phyloP scores from a whole-genome alignment of 2,888 invertebrate genomes.

The Autographa gamma region DNA sequence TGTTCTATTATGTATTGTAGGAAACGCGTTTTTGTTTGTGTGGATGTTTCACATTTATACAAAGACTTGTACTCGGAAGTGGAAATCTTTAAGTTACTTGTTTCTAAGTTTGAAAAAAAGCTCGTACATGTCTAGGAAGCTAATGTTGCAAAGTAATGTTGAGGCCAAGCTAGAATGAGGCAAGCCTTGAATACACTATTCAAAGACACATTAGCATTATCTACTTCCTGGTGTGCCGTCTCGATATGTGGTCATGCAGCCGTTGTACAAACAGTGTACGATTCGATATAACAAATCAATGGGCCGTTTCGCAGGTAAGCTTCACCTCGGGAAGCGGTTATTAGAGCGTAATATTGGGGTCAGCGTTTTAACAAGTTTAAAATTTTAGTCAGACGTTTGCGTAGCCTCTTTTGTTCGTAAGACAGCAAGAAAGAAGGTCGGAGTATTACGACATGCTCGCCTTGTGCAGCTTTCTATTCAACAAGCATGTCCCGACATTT shows the following conservation, averaged over 20 bases:
- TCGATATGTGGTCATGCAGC: slow-evolving; percentile 74
- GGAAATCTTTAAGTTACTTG: slow-evolving; percentile 35
- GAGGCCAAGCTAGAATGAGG: slow-evolving; percentile 82
- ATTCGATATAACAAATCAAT: slow-evolving; percentile 70
- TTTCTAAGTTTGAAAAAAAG: slow-evolving; percentile 58
- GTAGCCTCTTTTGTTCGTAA: slow-evolving; percentile 84
- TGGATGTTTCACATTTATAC: slow-evolving; percentile 13
- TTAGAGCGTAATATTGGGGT: slow-evolving; percentile 84
- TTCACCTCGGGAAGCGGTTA: slow-evolving; percentile 77
- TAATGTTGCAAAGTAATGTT: slow-evolving; percentile 75
- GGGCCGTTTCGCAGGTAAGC: slow-evolving; percentile 68
- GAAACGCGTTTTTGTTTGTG: slow-evolving; percentile 49
- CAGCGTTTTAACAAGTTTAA: slow-evolving; percentile 76
- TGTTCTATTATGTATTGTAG: slow-evolving; percentile 60
- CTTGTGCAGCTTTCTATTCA: slow-evolving; percentile 88
- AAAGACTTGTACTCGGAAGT: slow-evolving; percentile 44
- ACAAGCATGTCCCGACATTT: slow-evolving; percentile 86
- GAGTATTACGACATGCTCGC: slow-evolving; percentile 85
- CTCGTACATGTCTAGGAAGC: slow-evolving; percentile 74
- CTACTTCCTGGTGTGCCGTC: slow-evolving; percentile 83
- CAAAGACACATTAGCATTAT: slow-evolving; percentile 87
- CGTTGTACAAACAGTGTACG: slow-evolving; percentile 65
- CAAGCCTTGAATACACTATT: slow-evolving; percentile 86
- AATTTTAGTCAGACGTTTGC: slow-evolving; percentile 75
- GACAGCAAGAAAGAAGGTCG: slow-evolving; percentile 86